phyloP scores from a whole-genome alignment of 2,797 vertebrate genomes.

The Thalassophryne amazonica region DNA sequence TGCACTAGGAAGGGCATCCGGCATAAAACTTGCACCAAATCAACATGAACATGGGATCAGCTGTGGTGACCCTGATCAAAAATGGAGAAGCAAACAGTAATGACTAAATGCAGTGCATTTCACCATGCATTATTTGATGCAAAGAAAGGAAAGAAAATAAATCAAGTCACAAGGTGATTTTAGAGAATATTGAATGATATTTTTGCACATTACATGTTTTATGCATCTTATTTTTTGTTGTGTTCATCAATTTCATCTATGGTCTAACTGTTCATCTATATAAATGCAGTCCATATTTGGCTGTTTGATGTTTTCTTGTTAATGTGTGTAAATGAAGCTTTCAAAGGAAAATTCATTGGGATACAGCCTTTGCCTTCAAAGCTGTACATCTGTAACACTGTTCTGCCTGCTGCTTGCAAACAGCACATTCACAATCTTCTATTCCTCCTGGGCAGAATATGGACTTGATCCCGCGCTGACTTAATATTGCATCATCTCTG shows the following conservation, averaged over 20 bases:
- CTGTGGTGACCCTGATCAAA: too few relatives aligned
- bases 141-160: too few relatives aligned
- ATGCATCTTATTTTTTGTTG: slow-evolving; percentile 18
- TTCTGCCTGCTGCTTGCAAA: slow-evolving; percentile 44
- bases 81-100: too few relatives aligned
- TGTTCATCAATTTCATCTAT: slow-evolving; percentile 30
- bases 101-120: too few relatives aligned
- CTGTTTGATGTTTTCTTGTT: slow-evolving; percentile 26
- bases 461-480: slow-evolving; percentile 54
- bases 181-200: too few relatives aligned
- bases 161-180: too few relatives aligned
- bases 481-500: slow-evolving; percentile 36
- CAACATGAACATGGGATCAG: too few relatives aligned
- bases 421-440: slow-evolving; percentile 22
- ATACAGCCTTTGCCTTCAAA: slow-evolving; percentile 65
- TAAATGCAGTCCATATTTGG: slow-evolving; percentile 16
- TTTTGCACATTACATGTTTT: slow-evolving; percentile 7
- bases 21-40: too few relatives aligned
- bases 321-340: slow-evolving; percentile 53
- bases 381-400: slow-evolving; percentile 32
- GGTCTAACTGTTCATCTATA: too few relatives aligned
- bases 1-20: too few relatives aligned
- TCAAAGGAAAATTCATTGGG: slow-evolving; percentile 66
- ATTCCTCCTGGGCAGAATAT: slow-evolving; percentile 46
- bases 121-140: too few relatives aligned